Percentiles rank a stretch among this genome's conserved stretches.
phyloP scores from a whole-genome alignment of 2,888 invertebrate genomes.

The Lamellibrachia columna region DNA sequence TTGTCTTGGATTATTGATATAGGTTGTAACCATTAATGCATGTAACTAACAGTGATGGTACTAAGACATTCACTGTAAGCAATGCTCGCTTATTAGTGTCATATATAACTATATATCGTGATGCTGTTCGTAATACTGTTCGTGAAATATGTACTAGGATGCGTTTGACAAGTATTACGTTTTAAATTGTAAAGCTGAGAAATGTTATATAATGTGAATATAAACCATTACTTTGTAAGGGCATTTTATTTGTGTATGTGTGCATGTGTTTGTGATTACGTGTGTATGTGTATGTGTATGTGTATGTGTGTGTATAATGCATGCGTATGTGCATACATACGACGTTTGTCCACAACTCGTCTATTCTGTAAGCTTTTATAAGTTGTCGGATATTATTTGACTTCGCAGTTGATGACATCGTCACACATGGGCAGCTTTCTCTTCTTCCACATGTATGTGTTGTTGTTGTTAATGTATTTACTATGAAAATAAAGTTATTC shows the following conservation, averaged over 20 bases:
- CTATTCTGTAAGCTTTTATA: neutral
- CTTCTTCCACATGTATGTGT: neutral
- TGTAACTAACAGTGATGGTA: neutral
- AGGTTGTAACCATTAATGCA: too few species aligned
- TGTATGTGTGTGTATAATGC: neutral
- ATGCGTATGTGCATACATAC: neutral
- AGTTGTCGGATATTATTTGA: neutral
- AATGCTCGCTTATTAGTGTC: neutral
- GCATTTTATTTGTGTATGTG: neutral
- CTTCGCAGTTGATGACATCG: neutral
- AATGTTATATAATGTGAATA: neutral
- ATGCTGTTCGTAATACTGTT: neutral
- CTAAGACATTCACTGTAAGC: neutral
- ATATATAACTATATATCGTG: neutral
- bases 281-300: neutral
- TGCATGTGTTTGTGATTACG: neutral
- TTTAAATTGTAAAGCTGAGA: neutral
- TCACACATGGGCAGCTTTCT: neutral
- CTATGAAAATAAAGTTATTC: neutral
- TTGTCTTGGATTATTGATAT: neutral
- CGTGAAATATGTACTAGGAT: neutral
- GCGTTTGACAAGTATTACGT: neutral
- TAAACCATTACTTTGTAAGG: neutral
- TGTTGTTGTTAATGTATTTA: neutral
- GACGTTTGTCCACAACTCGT: neutral